These are phyloP conservation scores for Ormyrus thymus DNA, from an alignment of 2,888 invertebrate genomes.

Conservation along the genomic window DNA sequence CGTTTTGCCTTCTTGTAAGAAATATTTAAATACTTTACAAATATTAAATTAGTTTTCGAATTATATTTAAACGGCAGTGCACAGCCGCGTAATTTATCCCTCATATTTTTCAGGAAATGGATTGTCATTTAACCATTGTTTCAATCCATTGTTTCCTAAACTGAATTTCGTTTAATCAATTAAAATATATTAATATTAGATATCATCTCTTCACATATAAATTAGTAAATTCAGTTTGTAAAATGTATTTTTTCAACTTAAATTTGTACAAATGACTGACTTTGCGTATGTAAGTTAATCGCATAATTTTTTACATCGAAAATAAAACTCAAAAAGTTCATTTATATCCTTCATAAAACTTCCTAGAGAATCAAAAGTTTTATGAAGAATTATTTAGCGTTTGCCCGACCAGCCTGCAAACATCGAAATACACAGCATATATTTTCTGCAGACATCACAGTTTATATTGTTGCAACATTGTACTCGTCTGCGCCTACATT, in stretches of 20 bases:
- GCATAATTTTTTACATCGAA: slow-evolving; percentile 6
- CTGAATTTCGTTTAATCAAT: slow-evolving; percentile 40
- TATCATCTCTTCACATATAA: slow-evolving; percentile 54
- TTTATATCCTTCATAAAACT: slow-evolving; percentile 2
- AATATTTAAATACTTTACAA: too few species aligned
- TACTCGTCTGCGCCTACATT: slow-evolving; percentile 11
- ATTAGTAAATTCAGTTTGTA: slow-evolving; percentile 63
- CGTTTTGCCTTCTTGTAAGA: not conserved
- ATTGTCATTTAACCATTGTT: slow-evolving; percentile 38
- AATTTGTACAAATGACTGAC: slow-evolving; percentile 70
- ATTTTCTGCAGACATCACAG: slow-evolving; percentile 6
- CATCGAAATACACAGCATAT: slow-evolving; percentile 18
- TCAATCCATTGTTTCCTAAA: slow-evolving; percentile 24
- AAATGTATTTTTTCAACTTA: slow-evolving; percentile 63
- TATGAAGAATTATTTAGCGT: not conserved
- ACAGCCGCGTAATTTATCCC: slow-evolving; percentile 24
- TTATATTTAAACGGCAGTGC: slow-evolving; percentile 5
- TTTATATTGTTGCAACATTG: slow-evolving; percentile 20
- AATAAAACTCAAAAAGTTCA: slow-evolving; percentile 19
- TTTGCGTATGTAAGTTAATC: slow-evolving; percentile 61
- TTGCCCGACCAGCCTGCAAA: slow-evolving; percentile 28
- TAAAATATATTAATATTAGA: slow-evolving; percentile 52
- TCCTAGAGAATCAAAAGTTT: slow-evolving; percentile 19
- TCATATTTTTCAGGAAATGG: slow-evolving; percentile 26
- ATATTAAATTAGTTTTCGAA: too few species aligned